phyloP scores from a whole-genome alignment of 2,113 vertebrate genomes.

The Nicator chloris region DNA sequence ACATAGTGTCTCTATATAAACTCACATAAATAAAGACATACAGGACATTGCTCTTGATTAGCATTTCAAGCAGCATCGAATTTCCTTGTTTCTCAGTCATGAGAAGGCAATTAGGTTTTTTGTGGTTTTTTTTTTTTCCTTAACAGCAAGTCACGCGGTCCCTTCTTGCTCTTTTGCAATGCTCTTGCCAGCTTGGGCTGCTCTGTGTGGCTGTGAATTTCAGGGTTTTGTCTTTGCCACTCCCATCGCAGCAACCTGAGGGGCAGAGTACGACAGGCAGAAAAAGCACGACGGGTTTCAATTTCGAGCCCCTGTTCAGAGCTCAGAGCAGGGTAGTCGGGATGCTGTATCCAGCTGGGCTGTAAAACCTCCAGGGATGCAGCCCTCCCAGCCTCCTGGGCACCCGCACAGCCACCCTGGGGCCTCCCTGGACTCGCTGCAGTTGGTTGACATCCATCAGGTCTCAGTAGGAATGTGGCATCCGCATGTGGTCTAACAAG shows the following conservation, averaged over 20 bases:
- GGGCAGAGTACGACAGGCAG: neutral
- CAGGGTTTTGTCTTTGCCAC: neutral
- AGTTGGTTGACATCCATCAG: neutral
- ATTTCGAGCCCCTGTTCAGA: neutral
- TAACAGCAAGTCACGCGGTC: neutral
- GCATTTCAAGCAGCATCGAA: neutral
- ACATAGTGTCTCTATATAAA: neutral
- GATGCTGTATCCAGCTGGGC: neutral
- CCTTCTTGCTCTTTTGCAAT: neutral
- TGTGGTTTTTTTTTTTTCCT: neutral
- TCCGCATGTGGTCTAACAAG: rapidly evolving
- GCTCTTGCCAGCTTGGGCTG: neutral
- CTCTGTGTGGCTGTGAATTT: neutral
- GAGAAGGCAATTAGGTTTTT: neutral
- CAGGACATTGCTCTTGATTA: neutral
- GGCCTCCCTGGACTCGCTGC: neutral
- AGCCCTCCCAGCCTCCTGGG: neutral
- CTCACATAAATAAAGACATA: neutral
- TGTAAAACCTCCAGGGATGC: neutral
- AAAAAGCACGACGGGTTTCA: neutral
- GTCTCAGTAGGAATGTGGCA: rapidly evolving
- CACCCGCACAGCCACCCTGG: neutral
- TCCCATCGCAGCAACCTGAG: neutral
- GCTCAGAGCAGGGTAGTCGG: neutral
- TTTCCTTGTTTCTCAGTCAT: neutral